Evolutionary conservation across 2,888 invertebrate genomes (phyloP), one percentile per base, ranked within the genome.

Genomic region (Aphidius colemani): DNA sequence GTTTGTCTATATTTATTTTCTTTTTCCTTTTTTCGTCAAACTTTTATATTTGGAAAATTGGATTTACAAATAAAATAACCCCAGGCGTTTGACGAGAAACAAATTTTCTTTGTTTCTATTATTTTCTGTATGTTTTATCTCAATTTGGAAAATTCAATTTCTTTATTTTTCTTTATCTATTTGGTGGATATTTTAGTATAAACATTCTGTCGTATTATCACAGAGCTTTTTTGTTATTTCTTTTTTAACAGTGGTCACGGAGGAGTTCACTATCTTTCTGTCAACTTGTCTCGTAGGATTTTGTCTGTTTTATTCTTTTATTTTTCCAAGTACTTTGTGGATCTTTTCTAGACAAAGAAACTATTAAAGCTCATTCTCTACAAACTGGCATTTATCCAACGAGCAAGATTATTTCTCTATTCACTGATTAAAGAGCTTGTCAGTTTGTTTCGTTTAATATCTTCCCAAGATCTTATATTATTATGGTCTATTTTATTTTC

Each of bases 391-490:
- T 30, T 46, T n/a, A 58, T 58, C 58, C 46, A 48, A 58, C 48
- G 46, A n/a, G 10, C 49, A 7, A 58, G 58, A 48, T 58, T 58
- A 58, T 48, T 59, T 43, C 43, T 61, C 30, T 53, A 53, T 58
- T 58, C 48, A 30, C 30, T 61, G 39, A 51, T 18, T 41, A 51
- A 50, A 59, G 59, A 44, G 18, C 51, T 59, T 50, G 44, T 10
- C 30, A 18, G 51, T 50, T 43, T 51, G 8, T 46, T 46, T 46
- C 11, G 11, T 46, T 10, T 10, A 10, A 46, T 46, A 46, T 10
- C 10, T n/a, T 11, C 0, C 11, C 46, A 46, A 46, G n/a, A n/a
- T 6, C 46, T 10, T 7, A 6, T 4, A 46, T n/a, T 46, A 46
- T 46, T 46, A 46, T 18, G 13, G 13, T 18, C 13, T 18, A 18